Conservation (phyloP, 2,888 invertebrate genomes). For the Pollenia labialis region DNA sequence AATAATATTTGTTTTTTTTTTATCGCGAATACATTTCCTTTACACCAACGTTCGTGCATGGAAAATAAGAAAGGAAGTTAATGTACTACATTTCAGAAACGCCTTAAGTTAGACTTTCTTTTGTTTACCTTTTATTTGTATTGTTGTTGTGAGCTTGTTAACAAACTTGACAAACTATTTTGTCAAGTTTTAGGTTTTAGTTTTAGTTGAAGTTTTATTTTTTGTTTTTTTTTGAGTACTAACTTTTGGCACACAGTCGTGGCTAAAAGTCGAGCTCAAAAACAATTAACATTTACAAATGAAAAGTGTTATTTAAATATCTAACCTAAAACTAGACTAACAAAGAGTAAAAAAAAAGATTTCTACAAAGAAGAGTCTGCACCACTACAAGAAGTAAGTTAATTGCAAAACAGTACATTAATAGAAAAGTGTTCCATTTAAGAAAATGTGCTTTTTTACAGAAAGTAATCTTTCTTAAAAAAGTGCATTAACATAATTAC, state of each 20-base stretch:
- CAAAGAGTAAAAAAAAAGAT: neutral
- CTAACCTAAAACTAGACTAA: neutral
- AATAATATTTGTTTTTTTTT: conserved; percentile 9
- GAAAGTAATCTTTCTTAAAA: too few relatives aligned
- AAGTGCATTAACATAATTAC: too few relatives aligned
- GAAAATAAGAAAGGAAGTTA: neutral
- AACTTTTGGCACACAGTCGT: neutral
- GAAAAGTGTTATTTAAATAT: conserved; percentile 1
- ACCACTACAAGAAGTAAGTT: too few relatives aligned
- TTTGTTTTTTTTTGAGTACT: neutral
- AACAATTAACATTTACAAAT: conserved; percentile 1
- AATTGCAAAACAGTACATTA: too few relatives aligned
- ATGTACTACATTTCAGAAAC: conserved; percentile 16
- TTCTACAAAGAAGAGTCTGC: too few relatives aligned
- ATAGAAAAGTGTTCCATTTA: too few relatives aligned
- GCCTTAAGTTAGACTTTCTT: conserved; percentile 9
- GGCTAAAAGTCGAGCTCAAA: neutral
- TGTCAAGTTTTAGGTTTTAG: neutral
- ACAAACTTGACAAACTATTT: neutral
- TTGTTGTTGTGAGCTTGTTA: neutral
- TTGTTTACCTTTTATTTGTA: conserved; percentile 6
- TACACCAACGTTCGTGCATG: neutral
- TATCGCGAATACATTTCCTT: conserved; percentile 13
- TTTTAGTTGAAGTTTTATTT: conserved; percentile 1
- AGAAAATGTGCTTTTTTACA: too few relatives aligned